These are phyloP conservation scores for Dyspetes luteomarginatus DNA, from an alignment of 2,888 invertebrate genomes.

Conservation along the genomic window DNA sequence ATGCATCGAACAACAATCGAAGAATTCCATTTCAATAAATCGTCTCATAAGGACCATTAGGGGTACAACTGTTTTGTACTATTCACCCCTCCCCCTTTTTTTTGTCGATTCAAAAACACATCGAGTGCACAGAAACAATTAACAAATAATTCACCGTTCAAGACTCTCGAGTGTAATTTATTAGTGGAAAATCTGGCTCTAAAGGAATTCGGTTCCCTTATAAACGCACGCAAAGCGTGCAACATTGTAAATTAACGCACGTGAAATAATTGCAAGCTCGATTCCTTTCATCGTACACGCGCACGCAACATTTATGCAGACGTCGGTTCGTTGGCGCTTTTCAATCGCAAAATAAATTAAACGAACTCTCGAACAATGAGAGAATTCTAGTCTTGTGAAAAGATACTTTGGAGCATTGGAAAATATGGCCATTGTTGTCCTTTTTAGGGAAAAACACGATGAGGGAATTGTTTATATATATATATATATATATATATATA, in stretches of 20 bases:
- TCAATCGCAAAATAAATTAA: slow-evolving; percentile 25
- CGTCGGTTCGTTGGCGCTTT: not conserved
- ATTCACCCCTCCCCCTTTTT: not conserved
- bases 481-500: not conserved
- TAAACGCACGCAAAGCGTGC: not conserved
- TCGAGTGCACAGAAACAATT: not conserved
- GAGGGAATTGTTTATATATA: not conserved
- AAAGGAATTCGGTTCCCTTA: not conserved
- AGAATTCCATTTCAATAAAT: too few relatives aligned
- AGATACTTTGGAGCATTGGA: slow-evolving; percentile 9
- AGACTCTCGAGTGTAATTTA: slow-evolving; percentile 24
- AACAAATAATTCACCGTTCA: not conserved
- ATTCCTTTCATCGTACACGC: not conserved
- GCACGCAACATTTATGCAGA: not conserved
- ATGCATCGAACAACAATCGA: too few relatives aligned
- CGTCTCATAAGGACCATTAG: too few relatives aligned
- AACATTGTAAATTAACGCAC: slow-evolving; percentile 16
- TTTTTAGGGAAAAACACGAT: slow-evolving; percentile 12
- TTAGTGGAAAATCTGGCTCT: not conserved
- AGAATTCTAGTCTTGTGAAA: not conserved
- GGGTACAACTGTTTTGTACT: too few relatives aligned
- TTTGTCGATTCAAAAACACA: not conserved
- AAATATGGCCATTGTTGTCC: slow-evolving; percentile 51
- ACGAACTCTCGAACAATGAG: not conserved
- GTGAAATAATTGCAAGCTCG: slow-evolving; percentile 40